Base-by-base conservation (phyloP, 2,113 vertebrate genomes). In the Morphnarchus princeps region DNA sequence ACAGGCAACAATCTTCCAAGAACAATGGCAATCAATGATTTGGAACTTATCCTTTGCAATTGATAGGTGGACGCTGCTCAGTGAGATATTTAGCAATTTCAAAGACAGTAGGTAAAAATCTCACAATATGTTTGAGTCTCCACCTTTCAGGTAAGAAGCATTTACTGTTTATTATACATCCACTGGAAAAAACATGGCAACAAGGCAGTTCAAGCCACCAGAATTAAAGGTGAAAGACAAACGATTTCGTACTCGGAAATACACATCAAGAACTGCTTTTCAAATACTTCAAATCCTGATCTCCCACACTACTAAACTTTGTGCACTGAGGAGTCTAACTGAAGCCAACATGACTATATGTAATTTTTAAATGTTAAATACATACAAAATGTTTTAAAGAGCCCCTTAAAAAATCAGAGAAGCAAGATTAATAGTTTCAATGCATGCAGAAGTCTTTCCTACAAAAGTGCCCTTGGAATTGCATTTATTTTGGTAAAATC, bases 401-500 rank as follows among this genome's bases (percentile, higher is more conserved):
- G 22, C 3, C 61, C 24, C n/a, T 84, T 85, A 61, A 91, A 87
- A 80, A 17, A 12, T 34, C 62, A 43, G 89, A 61, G 62, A 21
- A 72, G 81, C 47, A 77, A 82, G 24, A 45, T 16, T 55, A 82
- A 50, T 11, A 50, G 20, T n/a, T 59, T 52, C 22, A 42, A 22
- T 21, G 62, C 4, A 1, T 10, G 70, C 31, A 80, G 31, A 89
- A 87, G 34, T 18, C 59, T 49, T 70, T 66, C 45, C 52, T 71
- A 49, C 2, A 52, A 36, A 88, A 85, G 21, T 19, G 10, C 52
- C 29, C 59, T 77, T 34, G 9, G 54, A 87, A 87, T n/a, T 61
- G 52, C n/a, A 82, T 42, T 90, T 94, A 50, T 63, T 91, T 91
- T 88, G 65, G 70, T 95, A 86, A 88, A 85, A 85, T 45, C 58